Evolutionary conservation across 2,113 vertebrate species (phyloP), one percentile per base, ranked within the genome.

Genomic region (Mohoua ochrocephala): DNA sequence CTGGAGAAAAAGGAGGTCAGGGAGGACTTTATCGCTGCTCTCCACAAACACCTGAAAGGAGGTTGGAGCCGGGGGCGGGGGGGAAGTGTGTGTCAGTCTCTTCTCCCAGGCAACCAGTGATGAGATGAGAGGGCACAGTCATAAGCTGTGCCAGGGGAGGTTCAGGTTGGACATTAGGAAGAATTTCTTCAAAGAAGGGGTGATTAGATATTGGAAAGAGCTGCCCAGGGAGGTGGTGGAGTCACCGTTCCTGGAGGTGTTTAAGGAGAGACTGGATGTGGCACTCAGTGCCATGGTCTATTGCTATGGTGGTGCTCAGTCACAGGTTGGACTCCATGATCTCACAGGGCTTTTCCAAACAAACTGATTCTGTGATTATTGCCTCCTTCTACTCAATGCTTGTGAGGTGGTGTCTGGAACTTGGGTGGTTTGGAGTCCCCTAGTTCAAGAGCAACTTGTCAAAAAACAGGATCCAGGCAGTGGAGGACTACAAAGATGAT

Each of bases 281-380:
- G 45, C 47, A 61, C 37, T 52, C 21, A 31, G 31, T 52, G 31
- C 37, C 45, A 44, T 12, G 15, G 3, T 13, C 45, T 52, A 2
- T 24, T 30, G 56, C 1, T 26, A 31, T 4, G 20, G 45, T 35
- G 31, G 45, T 70, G 31, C 35, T 37, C 0, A 1, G 21, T 61
- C 33, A 26, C 14, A 37, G 47, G 21, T 4, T 44, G 33, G 21
- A 61, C 13, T 71, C 11, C 0, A 2, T 35, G 45, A 23, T 61
- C 26, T 44, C 35, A 60, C 1, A 70, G 37, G 67, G 10, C 10
- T 61, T 44, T 61, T 71, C 67, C 26, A 53, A 52, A 26, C 5
- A 4, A 44, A 61, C 9, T 17, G 39, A 37, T 71, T 37, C 27
- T 44, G 39, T 77, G 10, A 22, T 65, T 50, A 52, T 13, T 7